Base-by-base conservation (phyloP, 2,888 invertebrate species). In the Synanthedon tipuliformis region DNA sequence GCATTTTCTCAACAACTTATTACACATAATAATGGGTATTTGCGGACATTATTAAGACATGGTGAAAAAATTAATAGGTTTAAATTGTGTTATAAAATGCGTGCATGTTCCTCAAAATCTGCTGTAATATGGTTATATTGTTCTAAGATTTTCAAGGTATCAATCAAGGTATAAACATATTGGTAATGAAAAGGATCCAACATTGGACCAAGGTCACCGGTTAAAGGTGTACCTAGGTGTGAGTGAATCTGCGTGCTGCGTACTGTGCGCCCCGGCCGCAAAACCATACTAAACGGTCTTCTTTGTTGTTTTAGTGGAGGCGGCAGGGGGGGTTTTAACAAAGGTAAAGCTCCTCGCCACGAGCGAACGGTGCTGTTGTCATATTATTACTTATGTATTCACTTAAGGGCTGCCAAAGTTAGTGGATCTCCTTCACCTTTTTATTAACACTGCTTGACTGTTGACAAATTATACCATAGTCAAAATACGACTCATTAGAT, bases 291-390 rank as follows among this genome's bases (percentile, higher is more conserved):
- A 92, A 92, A 92, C 89, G 90, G 90, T 89, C 88, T 90, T 91
- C 90, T 90, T 18, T 92, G 91, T 94, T 93, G 93, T 94, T 94
- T 92, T 94, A 94, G 95, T 94, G 95, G 95, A 93, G 94, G 95
- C 93, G 92, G 93, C 92, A 93, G 92, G 90, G 92, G 92, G 93
- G 95, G 95, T 95, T 95, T 90, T 94, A 95, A 94, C 91, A 95
- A 95, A 95, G 95, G 95, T 95, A 95, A 95, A 93, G 93, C 92
- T 92, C 93, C 90, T 91, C 89, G 90, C 90, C 87, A 88, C 88
- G 88, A 88, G 84, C 89, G 90, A 89, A 89, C 88, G 92, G 91
- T 92, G 92, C 92, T 91, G 89, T 92, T 92, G 91, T 89, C 87
- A 89, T 84, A 83, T 83, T 86, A 75, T 82, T 82, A 79, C 75